Percentiles rank a stretch among this genome's conserved stretches.
These are phyloP conservation scores for Nebria ingens DNA, from an alignment of 1,140 invertebrate genomes.

Conservation along the genomic window DNA sequence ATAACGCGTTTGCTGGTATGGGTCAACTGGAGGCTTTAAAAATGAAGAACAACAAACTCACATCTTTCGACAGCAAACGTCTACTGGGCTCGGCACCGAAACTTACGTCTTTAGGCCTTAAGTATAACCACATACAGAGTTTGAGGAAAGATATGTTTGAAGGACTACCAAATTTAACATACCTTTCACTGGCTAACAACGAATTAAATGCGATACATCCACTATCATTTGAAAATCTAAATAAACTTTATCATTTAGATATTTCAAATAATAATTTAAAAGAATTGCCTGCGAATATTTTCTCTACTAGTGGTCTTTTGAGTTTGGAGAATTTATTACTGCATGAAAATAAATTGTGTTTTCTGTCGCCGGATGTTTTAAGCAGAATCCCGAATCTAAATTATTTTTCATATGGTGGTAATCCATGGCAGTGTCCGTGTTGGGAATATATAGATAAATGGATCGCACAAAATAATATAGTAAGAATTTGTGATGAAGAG, in stretches of 20 bases:
- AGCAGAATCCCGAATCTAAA: constrained; percentile 13
- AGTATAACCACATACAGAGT: constrained; percentile 14
- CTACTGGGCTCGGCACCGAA: constrained; percentile 4
- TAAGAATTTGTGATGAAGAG: constrained; percentile 13
- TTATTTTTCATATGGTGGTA: constrained; percentile 14
- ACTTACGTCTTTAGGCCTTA: constrained; percentile 13
- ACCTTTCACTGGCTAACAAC: constrained; percentile 16
- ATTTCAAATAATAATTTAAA: constrained; percentile 15
- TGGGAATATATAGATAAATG: constrained; percentile 12
- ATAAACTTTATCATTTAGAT: constrained; percentile 7
- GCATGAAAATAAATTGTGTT: constrained; percentile 16
- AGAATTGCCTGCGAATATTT: constrained; percentile 10
- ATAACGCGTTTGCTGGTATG: constrained; percentile 13
- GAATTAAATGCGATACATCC: constrained; percentile 11
- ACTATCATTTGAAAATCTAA: constrained; percentile 12
- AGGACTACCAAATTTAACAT: constrained; percentile 13
- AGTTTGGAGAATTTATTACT: constrained; percentile 15
- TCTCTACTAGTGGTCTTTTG: constrained; percentile 11
- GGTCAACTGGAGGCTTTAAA: constrained; percentile 12
- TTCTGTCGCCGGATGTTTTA: constrained; percentile 16
- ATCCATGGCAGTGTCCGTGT: constrained; percentile 21
- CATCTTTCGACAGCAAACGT: constrained; percentile 8
- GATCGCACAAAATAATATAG: constrained; percentile 14
- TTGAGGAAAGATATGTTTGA: constrained; percentile 13
- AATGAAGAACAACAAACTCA: constrained; percentile 14